These are phyloP conservation scores for Styela plicata DNA, from an alignment of 23 tunicate genomes.

Conservation along the genomic window DNA sequence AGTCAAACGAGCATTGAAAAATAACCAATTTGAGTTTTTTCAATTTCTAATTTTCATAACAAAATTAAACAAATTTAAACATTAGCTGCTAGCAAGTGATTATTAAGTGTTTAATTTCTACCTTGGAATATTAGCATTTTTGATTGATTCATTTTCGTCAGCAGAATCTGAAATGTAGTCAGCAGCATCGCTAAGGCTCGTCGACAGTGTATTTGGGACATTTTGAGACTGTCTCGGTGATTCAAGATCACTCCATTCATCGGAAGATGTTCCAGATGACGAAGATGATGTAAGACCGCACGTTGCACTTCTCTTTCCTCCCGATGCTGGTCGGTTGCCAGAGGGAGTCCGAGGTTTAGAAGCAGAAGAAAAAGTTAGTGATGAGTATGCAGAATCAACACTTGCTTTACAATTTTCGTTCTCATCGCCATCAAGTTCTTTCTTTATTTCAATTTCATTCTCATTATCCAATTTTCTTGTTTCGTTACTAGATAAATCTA, in stretches of 20 bases:
- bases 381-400: constrained; percentile 72
- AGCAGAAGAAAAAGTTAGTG: constrained; percentile 48
- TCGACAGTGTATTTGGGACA: background rate
- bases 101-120: no score
- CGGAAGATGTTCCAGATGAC: constrained; percentile 16
- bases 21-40: no score
- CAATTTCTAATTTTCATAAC: no score
- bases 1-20: no score
- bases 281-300: constrained; percentile 65
- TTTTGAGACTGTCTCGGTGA: background rate
- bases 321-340: constrained; percentile 71
- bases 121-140: no score
- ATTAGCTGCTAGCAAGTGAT: no score
- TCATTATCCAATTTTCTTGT: background rate
- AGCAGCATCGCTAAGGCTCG: background rate
- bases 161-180: background rate
- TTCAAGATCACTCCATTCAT: constrained; percentile 24
- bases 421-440: background rate
- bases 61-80: no score
- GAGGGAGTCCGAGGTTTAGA: constrained; percentile 47
- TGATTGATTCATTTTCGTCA: background rate
- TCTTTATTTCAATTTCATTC: background rate
- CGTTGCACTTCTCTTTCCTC: constrained; percentile 71
- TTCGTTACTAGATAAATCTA: background rate
- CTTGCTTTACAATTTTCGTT: constrained; percentile 1